Evolutionary conservation across 2,113 vertebrate genomes (phyloP).

Genomic region (Sminthopsis crassicaudata): DNA sequence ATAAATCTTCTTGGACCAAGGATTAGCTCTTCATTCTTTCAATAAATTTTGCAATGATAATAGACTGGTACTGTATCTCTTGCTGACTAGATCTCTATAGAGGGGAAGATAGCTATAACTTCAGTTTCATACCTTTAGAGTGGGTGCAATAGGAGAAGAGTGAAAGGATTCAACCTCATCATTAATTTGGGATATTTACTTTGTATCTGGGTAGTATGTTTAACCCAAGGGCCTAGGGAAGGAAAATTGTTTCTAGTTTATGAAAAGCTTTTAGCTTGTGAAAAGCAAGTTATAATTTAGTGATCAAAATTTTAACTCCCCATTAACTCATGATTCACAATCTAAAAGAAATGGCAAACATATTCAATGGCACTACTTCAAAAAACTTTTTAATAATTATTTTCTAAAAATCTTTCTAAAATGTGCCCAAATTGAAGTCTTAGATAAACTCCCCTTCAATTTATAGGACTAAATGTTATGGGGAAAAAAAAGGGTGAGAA

Average conservation of each 20-base stretch:
- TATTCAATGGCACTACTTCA: neutral
- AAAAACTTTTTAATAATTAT: constrained; percentile 17
- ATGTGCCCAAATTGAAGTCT: constrained; percentile 20
- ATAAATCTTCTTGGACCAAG: neutral
- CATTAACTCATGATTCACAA: neutral
- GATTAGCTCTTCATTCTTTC: neutral
- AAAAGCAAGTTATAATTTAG: constrained; percentile 15
- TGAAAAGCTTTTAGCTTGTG: neutral
- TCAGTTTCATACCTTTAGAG: neutral
- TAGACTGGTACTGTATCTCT: neutral
- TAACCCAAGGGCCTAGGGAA: neutral
- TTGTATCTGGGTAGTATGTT: neutral
- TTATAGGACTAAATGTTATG: neutral
- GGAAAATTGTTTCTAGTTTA: neutral
- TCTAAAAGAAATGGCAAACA: constrained; percentile 11
- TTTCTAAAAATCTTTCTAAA: constrained; percentile 31
- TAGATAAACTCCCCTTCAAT: neutral
- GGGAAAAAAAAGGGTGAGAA: constrained; percentile 4
- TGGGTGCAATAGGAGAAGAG: neutral
- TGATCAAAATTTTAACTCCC: neutral
- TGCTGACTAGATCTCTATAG: neutral
- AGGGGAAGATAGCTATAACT: neutral
- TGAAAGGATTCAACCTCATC: neutral
- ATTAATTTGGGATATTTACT: neutral
- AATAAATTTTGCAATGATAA: neutral